A percentile compares a stretch with the other conserved stretches of the same genome.
Conservation (phyloP, 2,888 invertebrate genomes). For the Lithophane leautieri region DNA sequence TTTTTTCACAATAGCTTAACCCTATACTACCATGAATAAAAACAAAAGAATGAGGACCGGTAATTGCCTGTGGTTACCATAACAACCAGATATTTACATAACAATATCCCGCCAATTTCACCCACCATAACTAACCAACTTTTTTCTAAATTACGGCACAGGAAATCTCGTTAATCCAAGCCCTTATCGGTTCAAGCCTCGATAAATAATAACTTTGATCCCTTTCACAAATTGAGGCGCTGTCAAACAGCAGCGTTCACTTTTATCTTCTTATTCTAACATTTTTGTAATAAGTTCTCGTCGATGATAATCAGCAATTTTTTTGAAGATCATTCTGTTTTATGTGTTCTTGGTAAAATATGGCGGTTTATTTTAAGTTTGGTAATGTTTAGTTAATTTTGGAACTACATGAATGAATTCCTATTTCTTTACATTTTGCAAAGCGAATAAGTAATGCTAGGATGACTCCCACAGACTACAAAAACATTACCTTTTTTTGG, state of each 20-base stretch:
- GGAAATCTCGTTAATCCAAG: slow-evolving; percentile 72
- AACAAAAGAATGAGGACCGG: neutral
- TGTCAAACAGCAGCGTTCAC: slow-evolving; percentile 71
- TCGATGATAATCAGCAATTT: slow-evolving; percentile 56
- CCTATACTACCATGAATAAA: too few species aligned
- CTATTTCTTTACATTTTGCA: too few species aligned
- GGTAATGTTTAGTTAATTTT: neutral
- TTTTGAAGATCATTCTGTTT: slow-evolving; percentile 40
- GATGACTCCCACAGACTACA: neutral
- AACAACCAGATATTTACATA: slow-evolving; percentile 26
- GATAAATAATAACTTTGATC: slow-evolving; percentile 82
- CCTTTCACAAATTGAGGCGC: slow-evolving; percentile 76
- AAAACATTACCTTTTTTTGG: neutral
- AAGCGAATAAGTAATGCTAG: neutral
- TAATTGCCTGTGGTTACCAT: neutral
- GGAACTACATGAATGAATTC: neutral
- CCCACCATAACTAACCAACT: slow-evolving; percentile 54
- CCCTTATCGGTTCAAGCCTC: slow-evolving; percentile 74
- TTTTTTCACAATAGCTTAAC: too few species aligned
- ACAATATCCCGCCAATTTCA: slow-evolving; percentile 37
- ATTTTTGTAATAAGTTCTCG: slow-evolving; percentile 67
- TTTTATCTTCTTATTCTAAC: slow-evolving; percentile 69
- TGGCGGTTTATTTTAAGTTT: neutral
- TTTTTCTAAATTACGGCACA: slow-evolving; percentile 57
- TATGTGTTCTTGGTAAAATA: neutral